These are phyloP conservation scores for Maconellicoccus hirsutus DNA, from an alignment of 1,140 invertebrate species.

Conservation along the genomic window DNA sequence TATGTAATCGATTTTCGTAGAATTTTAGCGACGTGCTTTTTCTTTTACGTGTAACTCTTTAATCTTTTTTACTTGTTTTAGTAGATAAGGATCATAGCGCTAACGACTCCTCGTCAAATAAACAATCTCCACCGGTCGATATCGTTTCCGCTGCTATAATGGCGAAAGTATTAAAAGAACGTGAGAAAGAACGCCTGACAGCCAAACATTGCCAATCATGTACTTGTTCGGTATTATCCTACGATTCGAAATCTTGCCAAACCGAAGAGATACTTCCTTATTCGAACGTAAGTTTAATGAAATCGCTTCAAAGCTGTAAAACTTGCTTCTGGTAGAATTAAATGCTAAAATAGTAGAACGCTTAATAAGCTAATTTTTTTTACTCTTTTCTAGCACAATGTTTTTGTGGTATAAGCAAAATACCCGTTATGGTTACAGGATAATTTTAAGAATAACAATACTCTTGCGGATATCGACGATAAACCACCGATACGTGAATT, in stretches of 20 bases:
- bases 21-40: no score
- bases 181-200: constrained; percentile 52
- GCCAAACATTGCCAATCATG: constrained; percentile 69
- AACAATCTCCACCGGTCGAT: constrained; percentile 42
- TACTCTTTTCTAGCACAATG: not conserved
- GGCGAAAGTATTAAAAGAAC: constrained; percentile 83
- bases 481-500: not conserved
- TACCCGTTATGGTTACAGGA: constrained; percentile 7
- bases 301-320: not conserved
- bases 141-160: constrained; percentile 84
- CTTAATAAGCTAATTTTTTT: not conserved
- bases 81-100: constrained; percentile 32
- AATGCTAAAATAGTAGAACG: not conserved
- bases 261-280: not conserved
- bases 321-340: not conserved
- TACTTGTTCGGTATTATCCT: constrained; percentile 42
- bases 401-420: not conserved
- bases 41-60: no score
- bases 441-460: not conserved
- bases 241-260: constrained; percentile 12
- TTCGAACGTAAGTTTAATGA: not conserved
- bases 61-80: not conserved
- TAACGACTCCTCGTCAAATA: constrained; percentile 28
- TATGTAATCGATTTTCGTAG: no score
- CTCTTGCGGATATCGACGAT: not conserved